These are phyloP conservation scores for Halcyon chelicuti DNA, from an alignment of 2,797 vertebrate species.

Conservation along the genomic window DNA sequence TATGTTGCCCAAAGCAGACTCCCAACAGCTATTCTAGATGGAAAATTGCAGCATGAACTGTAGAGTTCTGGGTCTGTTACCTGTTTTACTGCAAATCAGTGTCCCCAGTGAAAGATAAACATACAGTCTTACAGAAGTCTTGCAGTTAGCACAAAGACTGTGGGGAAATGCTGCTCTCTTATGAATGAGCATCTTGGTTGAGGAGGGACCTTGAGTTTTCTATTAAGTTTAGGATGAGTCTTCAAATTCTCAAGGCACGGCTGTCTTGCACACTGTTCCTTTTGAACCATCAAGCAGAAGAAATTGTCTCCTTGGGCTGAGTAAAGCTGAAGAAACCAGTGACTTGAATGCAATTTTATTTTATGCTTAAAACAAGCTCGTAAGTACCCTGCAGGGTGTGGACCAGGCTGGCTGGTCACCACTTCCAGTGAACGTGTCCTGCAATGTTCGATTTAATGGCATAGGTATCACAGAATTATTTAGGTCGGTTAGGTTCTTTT, in stretches of 20 bases:
- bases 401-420: not conserved
- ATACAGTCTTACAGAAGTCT: not conserved
- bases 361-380: rapidly evolving
- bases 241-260: not conserved
- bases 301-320: not conserved
- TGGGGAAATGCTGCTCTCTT: not conserved
- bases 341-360: not conserved
- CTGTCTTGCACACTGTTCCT: not conserved
- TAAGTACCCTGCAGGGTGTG: not conserved
- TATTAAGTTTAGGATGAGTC: not conserved
- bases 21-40: not conserved
- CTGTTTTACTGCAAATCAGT: not conserved
- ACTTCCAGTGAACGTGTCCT: not conserved
- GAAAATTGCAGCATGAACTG: not conserved
- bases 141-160: not conserved
- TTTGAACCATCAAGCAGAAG: not conserved
- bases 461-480: not conserved
- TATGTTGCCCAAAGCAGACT: not conserved
- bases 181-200: not conserved
- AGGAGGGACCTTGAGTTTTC: not conserved
- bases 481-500: not conserved
- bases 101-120: slow-evolving; percentile 27
- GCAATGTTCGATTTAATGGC: not conserved
- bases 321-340: not conserved
- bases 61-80: not conserved